A percentile compares a stretch with the other conserved stretches of the same genome.
Conservation (phyloP, 2,797 vertebrate species). For the Anabas testudineus region DNA sequence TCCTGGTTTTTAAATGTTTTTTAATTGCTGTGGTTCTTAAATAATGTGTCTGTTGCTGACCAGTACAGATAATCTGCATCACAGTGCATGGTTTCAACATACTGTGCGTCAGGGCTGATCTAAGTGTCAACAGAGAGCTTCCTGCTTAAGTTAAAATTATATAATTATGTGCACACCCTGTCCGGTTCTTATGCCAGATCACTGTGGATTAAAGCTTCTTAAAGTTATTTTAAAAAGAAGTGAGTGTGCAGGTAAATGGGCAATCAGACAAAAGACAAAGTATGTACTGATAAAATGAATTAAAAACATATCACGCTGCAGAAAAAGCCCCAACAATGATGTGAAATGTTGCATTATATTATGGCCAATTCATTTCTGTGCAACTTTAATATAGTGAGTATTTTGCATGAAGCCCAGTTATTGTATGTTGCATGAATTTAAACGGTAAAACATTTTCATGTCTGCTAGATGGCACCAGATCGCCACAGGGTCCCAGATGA, state of each 20-base stretch:
- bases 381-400: too few species aligned
- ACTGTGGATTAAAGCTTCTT: neutral
- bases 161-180: neutral
- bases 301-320: neutral
- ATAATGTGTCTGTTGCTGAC: too few species aligned
- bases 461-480: constrained; percentile 51
- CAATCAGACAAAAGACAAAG: neutral
- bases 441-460: neutral
- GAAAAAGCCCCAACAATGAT: neutral
- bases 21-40: neutral
- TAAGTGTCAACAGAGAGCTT: neutral
- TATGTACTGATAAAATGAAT: neutral
- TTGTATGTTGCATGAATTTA: neutral
- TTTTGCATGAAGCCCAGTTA: too few species aligned
- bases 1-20: constrained; percentile 48
- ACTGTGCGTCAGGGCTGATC: neutral
- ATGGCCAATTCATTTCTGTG: too few species aligned
- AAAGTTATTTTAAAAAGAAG: neutral
- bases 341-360: too few species aligned
- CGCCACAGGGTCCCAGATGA: neutral
- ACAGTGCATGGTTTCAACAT: neutral
- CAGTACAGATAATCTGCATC: neutral
- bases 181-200: neutral
- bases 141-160: neutral
- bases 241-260: too few species aligned